Evolutionary conservation across 1,140 invertebrate species (phyloP), one percentile per base, ranked within the genome.

Genomic region (Zaprionus vittiger): DNA sequence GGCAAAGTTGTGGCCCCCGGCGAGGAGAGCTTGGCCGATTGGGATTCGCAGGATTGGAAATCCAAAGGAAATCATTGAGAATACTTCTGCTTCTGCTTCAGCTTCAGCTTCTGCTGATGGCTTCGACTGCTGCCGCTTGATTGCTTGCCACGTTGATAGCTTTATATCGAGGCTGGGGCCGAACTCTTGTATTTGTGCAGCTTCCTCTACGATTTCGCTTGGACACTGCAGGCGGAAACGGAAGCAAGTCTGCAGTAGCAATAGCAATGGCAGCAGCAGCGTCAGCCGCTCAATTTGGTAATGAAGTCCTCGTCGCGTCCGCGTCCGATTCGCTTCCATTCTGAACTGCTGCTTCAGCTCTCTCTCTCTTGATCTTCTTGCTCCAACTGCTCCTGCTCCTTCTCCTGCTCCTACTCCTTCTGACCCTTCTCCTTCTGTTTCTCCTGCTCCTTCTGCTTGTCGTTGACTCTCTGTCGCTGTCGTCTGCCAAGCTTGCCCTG

Each of bases 81-180:
- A 61, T 67, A 77, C 52, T 64, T 28, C 37, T 63, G 44, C 41
- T 24, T 26, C 24, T 7, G 38, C 41, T 47, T 47, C 41, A 17
- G n/a, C n/a, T 17, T 31, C 3, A 9, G 41, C 41, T 54, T 47
- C 67, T 67, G 81, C 84, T 84, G 41, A n/a, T 47, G 28, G 28
- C 28, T 31, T 31, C 28, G 28, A n/a, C 41, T 17, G 41, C 41
- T 64, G 62, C 68, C 67, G 85, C 85, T 84, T 89, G 85, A 89
- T 89, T 89, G 85, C 85, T 85, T 75, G 76, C 81, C 82, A 89
- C 85, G 84, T 80, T 87, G 87, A 89, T 89, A 84, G 81, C 85
- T 84, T 73, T 87, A 76, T 86, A 83, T 77, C 75, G 59, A 57
- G 54, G 41, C 38, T 60, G 57, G 9, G 31, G 31, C 31, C 31